Base-by-base conservation (phyloP, 2,888 invertebrate genomes). In the Ophraella communa region DNA sequence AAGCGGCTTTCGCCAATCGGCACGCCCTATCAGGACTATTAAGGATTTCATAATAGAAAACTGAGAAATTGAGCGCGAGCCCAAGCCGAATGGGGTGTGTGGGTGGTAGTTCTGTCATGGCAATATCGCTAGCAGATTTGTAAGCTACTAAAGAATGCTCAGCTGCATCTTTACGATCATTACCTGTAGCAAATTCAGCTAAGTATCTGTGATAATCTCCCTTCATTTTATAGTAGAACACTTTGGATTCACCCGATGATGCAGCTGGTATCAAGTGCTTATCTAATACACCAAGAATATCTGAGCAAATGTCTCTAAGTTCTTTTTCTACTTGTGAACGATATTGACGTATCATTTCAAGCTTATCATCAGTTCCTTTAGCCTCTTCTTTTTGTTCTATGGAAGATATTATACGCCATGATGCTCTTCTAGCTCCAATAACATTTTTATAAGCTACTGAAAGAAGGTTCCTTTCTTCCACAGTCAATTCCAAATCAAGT, bases 381-480 rank as follows among this genome's bases (percentile, higher is more conserved):
- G 92, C 93, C 84, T 96, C 96, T 84, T 97, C 97, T 84, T 97
- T 98, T 84, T 97, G 96, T 87, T 98, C 98, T 82, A 98, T 95
- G 79, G 94, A 96, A 75, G 95, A 95, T 78, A 98, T 95, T 81
- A 98, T 97, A 84, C 98, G 89, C 98, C 98, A 98, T 62, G 96
- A 96, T 67, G 98, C 97, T 78, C 98, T 89, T 77, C 97, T 90
- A 69, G 98, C 96, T 63, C 98, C 98, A 82, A 98, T 98, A 72
- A 98, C 98, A 87, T 98, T 98, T 88, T 98, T 98, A 86, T 98
- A 98, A 60, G 98, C 98, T 73, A 98, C 98, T 57, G 97, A 98
- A 71, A 98, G 88, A 72, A 98, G 89, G 84, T 98, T 98, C 79
- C 98, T 88, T 84, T 98, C 98, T 84, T 98, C 98, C 71, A 98